These are phyloP conservation scores for Syngnathus floridae DNA, from an alignment of 2,113 vertebrate genomes.

Conservation along the genomic window DNA sequence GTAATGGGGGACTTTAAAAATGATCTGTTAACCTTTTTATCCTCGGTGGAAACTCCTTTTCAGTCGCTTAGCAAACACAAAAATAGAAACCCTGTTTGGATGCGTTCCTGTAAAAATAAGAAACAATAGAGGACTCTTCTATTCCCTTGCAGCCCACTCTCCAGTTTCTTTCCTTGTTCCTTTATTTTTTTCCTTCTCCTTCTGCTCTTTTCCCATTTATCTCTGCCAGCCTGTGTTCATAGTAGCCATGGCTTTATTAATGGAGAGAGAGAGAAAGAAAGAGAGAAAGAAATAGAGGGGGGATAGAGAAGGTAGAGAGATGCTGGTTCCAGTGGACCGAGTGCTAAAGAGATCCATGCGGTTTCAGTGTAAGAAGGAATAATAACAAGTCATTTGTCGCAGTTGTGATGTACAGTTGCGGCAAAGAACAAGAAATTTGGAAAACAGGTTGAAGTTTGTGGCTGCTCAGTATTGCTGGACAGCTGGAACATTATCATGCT, in stretches of 20 bases:
- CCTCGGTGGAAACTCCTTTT: conserved; percentile 35
- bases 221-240: conserved; percentile 49
- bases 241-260: conserved; percentile 47
- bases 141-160: conserved; percentile 38
- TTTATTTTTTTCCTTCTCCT: conserved; percentile 5
- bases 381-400: conserved; percentile 8
- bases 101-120: conserved; percentile 16
- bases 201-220: conserved; percentile 51
- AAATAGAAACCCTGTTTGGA: conserved; percentile 21
- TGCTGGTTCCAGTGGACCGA: conserved; percentile 15
- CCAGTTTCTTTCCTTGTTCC: conserved; percentile 16
- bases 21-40: conserved; percentile 48
- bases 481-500: conserved; percentile 59
- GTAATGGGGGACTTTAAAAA: conserved; percentile 29
- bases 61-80: conserved; percentile 24
- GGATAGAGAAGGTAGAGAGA: conserved; percentile 11
- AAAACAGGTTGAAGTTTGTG: conserved; percentile 11
- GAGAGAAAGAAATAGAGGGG: conserved; percentile 3
- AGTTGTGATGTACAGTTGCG: background rate
- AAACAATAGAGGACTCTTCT: conserved; percentile 47
- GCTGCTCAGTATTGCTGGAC: conserved; percentile 36
- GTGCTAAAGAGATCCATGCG: conserved; percentile 10
- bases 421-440: conserved; percentile 2
- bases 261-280: conserved; percentile 19
- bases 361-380: conserved; percentile 1